Conservation (phyloP, 37 sponge, comb jelly and placozoan genomes). For the Cladorhizidae sp. region DNA sequence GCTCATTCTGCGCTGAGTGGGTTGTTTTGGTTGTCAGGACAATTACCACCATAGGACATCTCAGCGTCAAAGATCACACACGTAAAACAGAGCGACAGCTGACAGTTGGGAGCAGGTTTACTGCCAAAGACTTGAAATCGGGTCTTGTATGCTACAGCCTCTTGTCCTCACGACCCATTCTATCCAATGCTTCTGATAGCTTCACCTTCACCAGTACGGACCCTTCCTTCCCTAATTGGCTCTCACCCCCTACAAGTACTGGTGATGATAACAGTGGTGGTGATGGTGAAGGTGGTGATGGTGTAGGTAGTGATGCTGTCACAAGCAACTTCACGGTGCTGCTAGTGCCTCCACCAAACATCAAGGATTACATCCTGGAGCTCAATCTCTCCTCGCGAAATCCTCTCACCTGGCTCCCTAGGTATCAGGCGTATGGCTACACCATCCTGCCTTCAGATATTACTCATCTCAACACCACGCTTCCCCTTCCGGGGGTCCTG, state of each 20-base stretch:
- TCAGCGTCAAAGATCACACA: constrained; percentile 9
- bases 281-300: neutral
- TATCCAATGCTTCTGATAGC: constrained; percentile 1
- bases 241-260: no score
- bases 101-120: constrained; percentile 16
- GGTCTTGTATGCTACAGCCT: constrained; percentile 27
- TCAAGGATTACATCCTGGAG: neutral
- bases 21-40: neutral
- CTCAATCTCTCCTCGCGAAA: constrained; percentile 8
- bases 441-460: neutral
- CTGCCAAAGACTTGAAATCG: constrained; percentile 15
- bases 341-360: neutral
- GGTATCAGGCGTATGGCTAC: constrained; percentile 4
- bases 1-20: constrained; percentile 38
- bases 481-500: constrained; percentile 2
- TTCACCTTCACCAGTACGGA: neutral
- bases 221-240: neutral
- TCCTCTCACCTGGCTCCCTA: constrained; percentile 15
- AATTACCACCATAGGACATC: constrained; percentile 5
- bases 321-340: neutral
- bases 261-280: neutral
- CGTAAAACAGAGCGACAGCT: constrained; percentile 15
- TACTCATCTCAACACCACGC: neutral
- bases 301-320: neutral
- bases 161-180: neutral